Evolutionary conservation across 2,113 vertebrate genomes (phyloP), one percentile per base, ranked within the genome.

Genomic region (Halichoeres trimaculatus): DNA sequence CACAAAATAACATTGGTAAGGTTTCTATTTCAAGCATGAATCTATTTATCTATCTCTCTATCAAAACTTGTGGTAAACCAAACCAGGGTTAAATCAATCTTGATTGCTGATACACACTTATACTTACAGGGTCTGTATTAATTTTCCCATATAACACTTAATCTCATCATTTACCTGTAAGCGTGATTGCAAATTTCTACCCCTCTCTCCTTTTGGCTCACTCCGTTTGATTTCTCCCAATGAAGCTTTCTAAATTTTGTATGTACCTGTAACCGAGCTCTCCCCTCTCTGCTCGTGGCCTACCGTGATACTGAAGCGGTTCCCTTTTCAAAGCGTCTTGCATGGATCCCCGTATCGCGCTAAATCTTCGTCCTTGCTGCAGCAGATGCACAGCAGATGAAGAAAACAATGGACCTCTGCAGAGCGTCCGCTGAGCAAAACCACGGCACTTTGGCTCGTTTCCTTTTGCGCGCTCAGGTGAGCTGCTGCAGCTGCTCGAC

Each of bases 261-360:
- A 1, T 61, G 11, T 52, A 56, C 51, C 67, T 81, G 77, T 63
- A 57, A 48, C 24, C 34, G 40, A 64, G 57, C 34, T 36, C 52
- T 11, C 30, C 11, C 35, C 43, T 1, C 30, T 52, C 13, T 72
- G 66, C 19, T 61, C 52, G 67, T 70, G 87, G 85, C 88, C 87
- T 90, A 88, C 88, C 83, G 74, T 83, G 78, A 84, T 57, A 16
- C 61, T 70, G 74, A 76, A 51, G 71, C 79, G 53, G 38, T 57
- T 3, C 74, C 54, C 75, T 35, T 0, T 47, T 55, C 78, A 50
- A 45, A 56, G 56, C 70, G 58, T 50, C 4, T 86, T 67, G 86
- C 89, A 75, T 86, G 80, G 71, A 80, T 68, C 70, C 61, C 30
- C 55, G 36, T 35, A 9, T 74, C 67, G 72, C 62, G 36, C 58